phyloP scores from a whole-genome alignment of 2,113 vertebrate genomes.

The Lasiurus borealis region DNA sequence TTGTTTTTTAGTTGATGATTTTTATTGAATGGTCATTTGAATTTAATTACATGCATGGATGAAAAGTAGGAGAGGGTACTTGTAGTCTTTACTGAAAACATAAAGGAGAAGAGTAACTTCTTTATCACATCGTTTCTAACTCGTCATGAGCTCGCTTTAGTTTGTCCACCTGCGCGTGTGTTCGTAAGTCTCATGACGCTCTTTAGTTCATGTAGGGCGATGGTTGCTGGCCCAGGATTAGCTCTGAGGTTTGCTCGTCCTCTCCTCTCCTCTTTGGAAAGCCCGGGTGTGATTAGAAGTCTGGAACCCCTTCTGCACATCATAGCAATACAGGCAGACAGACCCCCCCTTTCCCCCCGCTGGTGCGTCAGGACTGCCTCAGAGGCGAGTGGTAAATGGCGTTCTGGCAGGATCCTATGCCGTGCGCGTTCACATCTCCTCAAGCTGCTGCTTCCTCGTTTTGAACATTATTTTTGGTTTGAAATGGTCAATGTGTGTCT shows the following conservation, averaged over 20 bases:
- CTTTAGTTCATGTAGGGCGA: background rate
- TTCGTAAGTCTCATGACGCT: background rate
- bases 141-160: background rate
- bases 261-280: background rate
- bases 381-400: slow-evolving; percentile 71
- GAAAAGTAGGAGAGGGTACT: background rate
- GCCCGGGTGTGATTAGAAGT: background rate
- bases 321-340: background rate
- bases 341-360: background rate
- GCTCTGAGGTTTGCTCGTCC: background rate
- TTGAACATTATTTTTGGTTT: slow-evolving; percentile 17
- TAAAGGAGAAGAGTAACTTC: background rate
- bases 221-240: background rate
- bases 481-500: background rate
- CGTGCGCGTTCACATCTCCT: slow-evolving; percentile 69
- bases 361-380: background rate
- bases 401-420: slow-evolving; percentile 87
- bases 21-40: background rate
- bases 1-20: background rate
- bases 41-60: background rate
- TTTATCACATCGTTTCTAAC: background rate
- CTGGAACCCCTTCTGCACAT: background rate
- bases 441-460: background rate
- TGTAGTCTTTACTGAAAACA: slow-evolving; percentile 2
- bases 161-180: background rate